Evolutionary conservation across 2,797 vertebrate species (phyloP).

Genomic region (Diceros bicornis): DNA sequence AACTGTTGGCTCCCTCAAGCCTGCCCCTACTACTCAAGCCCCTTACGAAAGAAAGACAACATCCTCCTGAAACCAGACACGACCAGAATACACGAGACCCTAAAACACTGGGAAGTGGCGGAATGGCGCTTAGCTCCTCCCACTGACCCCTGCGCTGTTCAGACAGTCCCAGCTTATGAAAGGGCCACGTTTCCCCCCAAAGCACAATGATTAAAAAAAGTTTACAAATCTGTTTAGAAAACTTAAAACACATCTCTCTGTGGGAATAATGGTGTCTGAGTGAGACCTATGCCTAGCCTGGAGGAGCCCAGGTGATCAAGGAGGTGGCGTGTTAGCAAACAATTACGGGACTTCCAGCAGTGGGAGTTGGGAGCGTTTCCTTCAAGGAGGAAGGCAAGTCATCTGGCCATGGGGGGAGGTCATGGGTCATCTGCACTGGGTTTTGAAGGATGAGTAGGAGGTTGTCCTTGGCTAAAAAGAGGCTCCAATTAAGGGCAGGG

Average conservation of each 20-base stretch:
- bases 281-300: neutral
- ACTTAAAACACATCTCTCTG: neutral
- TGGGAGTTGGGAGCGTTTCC: neutral
- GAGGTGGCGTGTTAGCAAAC: fast-evolving
- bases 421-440: neutral
- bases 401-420: neutral
- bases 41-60: neutral
- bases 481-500: too few species aligned
- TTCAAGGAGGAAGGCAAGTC: neutral
- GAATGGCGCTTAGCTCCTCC: neutral
- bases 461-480: too few species aligned
- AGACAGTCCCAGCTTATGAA: neutral
- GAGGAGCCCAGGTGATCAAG: neutral
- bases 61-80: neutral
- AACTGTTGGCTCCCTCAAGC: too few species aligned
- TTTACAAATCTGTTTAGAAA: neutral
- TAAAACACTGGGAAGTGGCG: too few species aligned
- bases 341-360: neutral
- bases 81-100: too few species aligned
- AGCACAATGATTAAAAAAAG: neutral
- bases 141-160: fast-evolving
- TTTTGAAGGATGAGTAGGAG: slow-evolving; percentile 10
- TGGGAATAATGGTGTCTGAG: neutral
- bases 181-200: too few species aligned
- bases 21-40: neutral